Evolutionary conservation across 92 coral and sea anemone genomes (phyloP).

Genomic region (Porites cylindrica): DNA sequence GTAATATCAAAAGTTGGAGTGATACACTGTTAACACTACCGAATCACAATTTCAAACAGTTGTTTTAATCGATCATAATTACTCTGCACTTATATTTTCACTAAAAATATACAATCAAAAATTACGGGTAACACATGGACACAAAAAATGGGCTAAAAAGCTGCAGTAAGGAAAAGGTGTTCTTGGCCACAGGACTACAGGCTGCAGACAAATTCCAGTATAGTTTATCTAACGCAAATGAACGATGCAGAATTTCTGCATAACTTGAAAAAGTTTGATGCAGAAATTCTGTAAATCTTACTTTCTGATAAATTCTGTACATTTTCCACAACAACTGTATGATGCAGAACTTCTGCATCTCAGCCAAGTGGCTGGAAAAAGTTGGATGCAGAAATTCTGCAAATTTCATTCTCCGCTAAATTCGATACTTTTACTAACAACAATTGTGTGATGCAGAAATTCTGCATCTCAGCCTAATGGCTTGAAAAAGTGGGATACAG

Average conservation of each 20-base stretch:
- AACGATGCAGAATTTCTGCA: neutral
- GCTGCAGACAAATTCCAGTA: neutral
- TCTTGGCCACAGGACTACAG: too few species aligned
- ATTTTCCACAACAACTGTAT: neutral
- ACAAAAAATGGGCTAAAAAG: neutral
- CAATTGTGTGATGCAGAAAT: slow-evolving; percentile 3
- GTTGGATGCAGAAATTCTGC: neutral
- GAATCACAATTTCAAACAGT: slow-evolving; percentile 6
- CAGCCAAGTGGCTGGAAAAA: neutral
- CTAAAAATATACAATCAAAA: slow-evolving; percentile 4
- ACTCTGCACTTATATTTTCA: slow-evolving; percentile 1
- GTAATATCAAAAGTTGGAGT: neutral
- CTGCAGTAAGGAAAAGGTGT: slow-evolving; percentile 1
- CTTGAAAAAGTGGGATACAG: too few species aligned
- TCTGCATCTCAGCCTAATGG: neutral
- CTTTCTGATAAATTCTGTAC: neutral
- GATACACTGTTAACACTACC: neutral
- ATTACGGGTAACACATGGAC: neutral
- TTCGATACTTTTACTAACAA: neutral
- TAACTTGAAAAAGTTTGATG: neutral
- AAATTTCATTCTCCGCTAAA: neutral
- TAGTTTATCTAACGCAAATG: neutral
- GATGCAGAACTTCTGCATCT: neutral
- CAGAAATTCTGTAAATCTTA: neutral
- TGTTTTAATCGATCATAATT: neutral